Percentiles rank a stretch among this genome's conserved stretches.
Conservation (phyloP, 2,888 invertebrate species). For the Lydus trimaculatus region DNA sequence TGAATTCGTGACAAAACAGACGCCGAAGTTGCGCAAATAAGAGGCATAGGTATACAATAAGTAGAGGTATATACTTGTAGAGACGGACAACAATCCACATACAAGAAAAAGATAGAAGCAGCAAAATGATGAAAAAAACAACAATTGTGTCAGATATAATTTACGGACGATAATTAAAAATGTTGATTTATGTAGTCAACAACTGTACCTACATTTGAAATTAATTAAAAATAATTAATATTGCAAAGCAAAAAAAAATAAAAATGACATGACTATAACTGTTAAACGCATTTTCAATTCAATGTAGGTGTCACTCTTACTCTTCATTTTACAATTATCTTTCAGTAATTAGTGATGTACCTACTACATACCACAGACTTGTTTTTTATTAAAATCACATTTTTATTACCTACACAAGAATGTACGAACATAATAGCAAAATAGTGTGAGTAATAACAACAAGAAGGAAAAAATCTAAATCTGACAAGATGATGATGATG, state of each 20-base stretch:
- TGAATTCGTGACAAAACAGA: conserved; percentile 52
- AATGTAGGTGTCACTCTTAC: background rate
- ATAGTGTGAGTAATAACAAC: conserved; percentile 19
- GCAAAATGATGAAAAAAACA: background rate
- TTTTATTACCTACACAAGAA: background rate
- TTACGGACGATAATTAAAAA: background rate
- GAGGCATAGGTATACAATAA: conserved; percentile 21
- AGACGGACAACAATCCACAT: background rate
- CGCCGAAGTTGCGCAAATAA: conserved; percentile 48
- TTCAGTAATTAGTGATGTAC: background rate
- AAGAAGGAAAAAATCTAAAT: conserved; percentile 14
- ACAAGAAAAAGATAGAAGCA: background rate
- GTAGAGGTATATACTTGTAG: background rate
- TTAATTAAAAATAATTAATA: conserved; percentile 7
- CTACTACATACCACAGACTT: no score
- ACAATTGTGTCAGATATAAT: background rate
- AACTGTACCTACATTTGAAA: background rate
- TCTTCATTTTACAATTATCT: background rate
- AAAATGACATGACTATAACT: background rate
- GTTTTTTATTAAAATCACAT: background rate
- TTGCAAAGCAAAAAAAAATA: no score
- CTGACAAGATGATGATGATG: background rate
- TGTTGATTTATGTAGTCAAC: background rate
- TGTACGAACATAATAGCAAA: conserved; percentile 30
- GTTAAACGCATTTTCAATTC: background rate